phyloP scores from a whole-genome alignment of 2,797 vertebrate genomes.

The Myripristis jacobus region DNA sequence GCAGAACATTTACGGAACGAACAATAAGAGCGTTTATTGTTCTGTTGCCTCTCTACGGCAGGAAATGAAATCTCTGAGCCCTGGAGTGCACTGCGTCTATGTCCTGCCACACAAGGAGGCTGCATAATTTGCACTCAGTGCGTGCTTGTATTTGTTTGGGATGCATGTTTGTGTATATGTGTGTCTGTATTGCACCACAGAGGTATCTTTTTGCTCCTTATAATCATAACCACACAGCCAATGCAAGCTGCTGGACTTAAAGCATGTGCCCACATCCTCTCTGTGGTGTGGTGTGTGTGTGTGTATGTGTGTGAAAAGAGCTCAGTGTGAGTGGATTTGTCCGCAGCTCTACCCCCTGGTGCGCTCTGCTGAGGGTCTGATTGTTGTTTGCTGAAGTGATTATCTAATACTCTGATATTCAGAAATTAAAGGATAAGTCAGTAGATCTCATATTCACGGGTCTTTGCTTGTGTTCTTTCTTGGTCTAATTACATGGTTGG shows the following conservation, averaged over 20 bases:
- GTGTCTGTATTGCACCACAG: conserved; percentile 16
- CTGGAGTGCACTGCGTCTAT: conserved; percentile 4
- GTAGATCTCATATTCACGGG: neutral
- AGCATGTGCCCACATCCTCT: conserved; percentile 49
- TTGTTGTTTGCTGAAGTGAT: conserved; percentile 5
- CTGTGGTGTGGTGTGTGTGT: conserved; percentile 24
- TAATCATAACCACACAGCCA: conserved; percentile 31
- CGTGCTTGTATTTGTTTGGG: conserved; percentile 11
- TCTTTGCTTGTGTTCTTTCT: too few species aligned
- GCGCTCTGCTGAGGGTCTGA: conserved; percentile 16
- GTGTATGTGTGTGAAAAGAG: neutral
- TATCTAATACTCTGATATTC: neutral
- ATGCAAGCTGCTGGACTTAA: conserved; percentile 25
- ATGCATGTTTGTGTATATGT: conserved; percentile 5
- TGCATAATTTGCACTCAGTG: conserved; percentile 8
- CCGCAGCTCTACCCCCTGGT: conserved; percentile 28
- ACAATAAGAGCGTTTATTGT: conserved; percentile 30
- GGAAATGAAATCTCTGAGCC: conserved; percentile 31
- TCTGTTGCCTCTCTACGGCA: conserved; percentile 22
- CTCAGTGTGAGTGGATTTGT: conserved; percentile 22
- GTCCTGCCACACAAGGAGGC: conserved; percentile 8
- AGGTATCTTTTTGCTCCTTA: conserved; percentile 11
- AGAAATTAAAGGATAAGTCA: conserved; percentile 9
- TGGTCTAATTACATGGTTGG: too few species aligned
- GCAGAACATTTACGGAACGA: conserved; percentile 17